Conservation (phyloP, 2,888 invertebrate genomes). For the Diadegma fenestrale region DNA sequence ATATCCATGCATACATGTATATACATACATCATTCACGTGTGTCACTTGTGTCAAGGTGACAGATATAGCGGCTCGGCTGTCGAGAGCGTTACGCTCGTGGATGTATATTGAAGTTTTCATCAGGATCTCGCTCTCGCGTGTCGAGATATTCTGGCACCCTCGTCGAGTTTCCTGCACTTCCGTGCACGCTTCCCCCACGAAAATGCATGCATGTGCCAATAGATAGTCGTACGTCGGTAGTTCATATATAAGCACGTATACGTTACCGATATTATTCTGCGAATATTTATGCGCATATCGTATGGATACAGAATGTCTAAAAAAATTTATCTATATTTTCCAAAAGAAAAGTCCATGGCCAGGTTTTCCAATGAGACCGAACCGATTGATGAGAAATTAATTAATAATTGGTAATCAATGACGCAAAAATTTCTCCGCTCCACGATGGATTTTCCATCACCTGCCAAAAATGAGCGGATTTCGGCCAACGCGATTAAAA, state of each 20-base stretch:
- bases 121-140: slow-evolving; percentile 29
- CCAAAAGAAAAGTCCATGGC: background rate
- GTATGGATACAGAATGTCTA: background rate
- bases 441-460: background rate
- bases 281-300: slow-evolving; percentile 2
- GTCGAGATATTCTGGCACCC: slow-evolving; percentile 39
- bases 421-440: background rate
- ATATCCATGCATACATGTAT: background rate
- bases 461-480: background rate
- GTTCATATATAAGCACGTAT: slow-evolving; percentile 27
- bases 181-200: slow-evolving; percentile 3
- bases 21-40: background rate
- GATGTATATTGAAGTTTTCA: slow-evolving; percentile 31
- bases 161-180: slow-evolving; percentile 34
- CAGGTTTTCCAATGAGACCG: background rate
- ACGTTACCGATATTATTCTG: background rate
- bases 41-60: slow-evolving; percentile 21
- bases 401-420: background rate
- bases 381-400: background rate
- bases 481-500: background rate
- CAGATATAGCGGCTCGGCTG: slow-evolving; percentile 19
- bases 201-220: background rate
- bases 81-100: slow-evolving; percentile 19
- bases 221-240: slow-evolving; percentile 12
- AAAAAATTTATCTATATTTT: background rate